These are phyloP conservation scores for Uloborus diversus DNA, from an alignment of 1,140 invertebrate genomes.

Conservation along the genomic window DNA sequence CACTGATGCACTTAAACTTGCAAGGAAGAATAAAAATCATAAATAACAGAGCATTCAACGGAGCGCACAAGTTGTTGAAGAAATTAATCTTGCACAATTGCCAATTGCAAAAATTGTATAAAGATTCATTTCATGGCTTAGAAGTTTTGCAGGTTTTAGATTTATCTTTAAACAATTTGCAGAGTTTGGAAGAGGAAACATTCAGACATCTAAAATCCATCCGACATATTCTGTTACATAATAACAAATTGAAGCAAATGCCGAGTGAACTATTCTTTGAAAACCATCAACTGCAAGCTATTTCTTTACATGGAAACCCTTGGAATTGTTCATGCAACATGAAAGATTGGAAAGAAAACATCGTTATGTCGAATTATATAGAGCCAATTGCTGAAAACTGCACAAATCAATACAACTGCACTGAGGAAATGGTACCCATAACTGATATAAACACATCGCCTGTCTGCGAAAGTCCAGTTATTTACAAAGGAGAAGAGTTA, in stretches of 20 bases:
- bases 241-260: conserved; percentile 71
- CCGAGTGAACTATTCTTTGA: conserved; percentile 70
- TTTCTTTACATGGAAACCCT: conserved; percentile 73
- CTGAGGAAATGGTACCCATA: no score
- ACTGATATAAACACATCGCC: no score
- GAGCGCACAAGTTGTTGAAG: conserved; percentile 69
- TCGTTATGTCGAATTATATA: conserved; percentile 65
- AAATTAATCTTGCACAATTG: conserved; percentile 73
- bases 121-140: conserved; percentile 75
- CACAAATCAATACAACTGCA: no score
- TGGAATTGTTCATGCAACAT: conserved; percentile 77
- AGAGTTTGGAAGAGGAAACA: conserved; percentile 71
- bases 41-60: conserved; percentile 75
- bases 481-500: no score
- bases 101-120: conserved; percentile 72
- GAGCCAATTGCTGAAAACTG: no score
- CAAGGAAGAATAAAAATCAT: conserved; percentile 71
- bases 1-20: conserved; percentile 68
- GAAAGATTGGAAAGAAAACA: conserved; percentile 71
- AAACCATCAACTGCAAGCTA: conserved; percentile 67
- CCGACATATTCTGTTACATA: conserved; percentile 71
- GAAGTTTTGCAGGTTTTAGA: conserved; percentile 71
- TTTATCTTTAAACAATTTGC: conserved; percentile 72
- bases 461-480: no score
- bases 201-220: conserved; percentile 72